Evolutionary conservation across 2,113 vertebrate species (phyloP), one percentile per base, ranked within the genome.

Genomic region (Semicossyphus pulcher): DNA sequence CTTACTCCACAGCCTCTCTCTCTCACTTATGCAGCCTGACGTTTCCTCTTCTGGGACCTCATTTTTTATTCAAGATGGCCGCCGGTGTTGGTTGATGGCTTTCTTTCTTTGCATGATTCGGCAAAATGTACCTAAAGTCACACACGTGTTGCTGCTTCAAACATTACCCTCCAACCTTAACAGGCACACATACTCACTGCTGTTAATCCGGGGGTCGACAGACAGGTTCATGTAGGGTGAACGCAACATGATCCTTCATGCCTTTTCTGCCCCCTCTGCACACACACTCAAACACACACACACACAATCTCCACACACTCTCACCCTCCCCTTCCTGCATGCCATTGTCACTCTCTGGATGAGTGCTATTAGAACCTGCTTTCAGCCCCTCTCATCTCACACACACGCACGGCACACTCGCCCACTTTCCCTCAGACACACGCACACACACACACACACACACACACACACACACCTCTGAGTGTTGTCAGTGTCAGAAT

Each of bases 31-130:
- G 41, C 56, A 37, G 51, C 23, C 71, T 72, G 65, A 63, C 58
- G 42, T 84, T 89, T 72, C 60, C 77, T 63, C 72, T 67, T 72
- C 57, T 62, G 49, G 56, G 49, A 76, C 47, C 29, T 39, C 53
- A 36, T 66, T 72, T 69, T 61, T 57, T 23, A 61, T 84, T 83
- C 69, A 87, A 88, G 89, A 91, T 91, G 89, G 83, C 80, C 62
- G 74, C 79, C 47, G 0, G 12, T 66, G 29, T 36, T 29, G 28
- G 37, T 75, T 31, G 18, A 25, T 41, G 58, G 9, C 16, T 18
- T 66, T 64, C 59, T n/a, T n/a, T 59, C 21, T 78, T 65, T 47
- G 12, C 18, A 57, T 64, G 28, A 64, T 63, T 60, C 26, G 10
- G 39, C 36, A 62, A 15, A 31, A 25, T n/a, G 47, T 5, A 25